A percentile compares a stretch with the other conserved stretches of the same genome.
Conservation (phyloP, 30 jellyfish, hydroid and myxozoan species). For the Rhopilema esculentum region DNA sequence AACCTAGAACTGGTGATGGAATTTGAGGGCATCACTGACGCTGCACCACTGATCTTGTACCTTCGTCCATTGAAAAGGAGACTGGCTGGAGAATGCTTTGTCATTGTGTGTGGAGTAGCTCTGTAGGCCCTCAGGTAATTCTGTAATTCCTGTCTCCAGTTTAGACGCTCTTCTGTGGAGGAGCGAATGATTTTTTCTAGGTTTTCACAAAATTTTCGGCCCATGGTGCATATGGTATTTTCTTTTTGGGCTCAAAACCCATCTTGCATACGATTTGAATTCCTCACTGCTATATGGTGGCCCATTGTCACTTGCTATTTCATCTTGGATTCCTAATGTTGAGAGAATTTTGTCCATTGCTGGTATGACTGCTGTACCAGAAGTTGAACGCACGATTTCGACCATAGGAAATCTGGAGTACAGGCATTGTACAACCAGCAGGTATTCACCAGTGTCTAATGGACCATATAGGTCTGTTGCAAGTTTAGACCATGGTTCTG, state of each 20-base stretch:
- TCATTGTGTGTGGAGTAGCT: background rate
- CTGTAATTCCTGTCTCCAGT: conserved; percentile 61
- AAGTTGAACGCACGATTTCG: conserved; percentile 46
- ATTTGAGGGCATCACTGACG: no score
- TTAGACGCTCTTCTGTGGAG: conserved; percentile 15
- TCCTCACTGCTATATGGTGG: conserved; percentile 54
- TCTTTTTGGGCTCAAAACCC: conserved; percentile 25
- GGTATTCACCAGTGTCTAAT: conserved; percentile 33
- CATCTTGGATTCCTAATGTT: conserved; percentile 35
- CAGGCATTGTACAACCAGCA: conserved; percentile 47
- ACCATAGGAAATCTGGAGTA: conserved; percentile 61
- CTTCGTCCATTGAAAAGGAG: conserved; percentile 52
- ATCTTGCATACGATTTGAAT: conserved; percentile 6
- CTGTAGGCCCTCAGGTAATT: conserved; percentile 43
- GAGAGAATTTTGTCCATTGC: conserved; percentile 47
- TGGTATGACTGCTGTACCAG: conserved; percentile 39
- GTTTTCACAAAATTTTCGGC: conserved; percentile 30
- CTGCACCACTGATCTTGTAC: no score
- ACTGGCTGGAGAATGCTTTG: conserved; percentile 28
- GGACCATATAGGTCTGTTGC: conserved; percentile 35
- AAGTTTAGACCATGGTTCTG: conserved; percentile 44
- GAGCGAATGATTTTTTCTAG: conserved; percentile 44
- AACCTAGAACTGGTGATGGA: no score
- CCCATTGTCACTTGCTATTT: conserved; percentile 51
- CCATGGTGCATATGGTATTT: conserved; percentile 57